Evolutionary conservation across 1,140 invertebrate genomes (phyloP), one percentile per base, ranked within the genome.

Genomic region (Pseudomyrmex flavicornis): DNA sequence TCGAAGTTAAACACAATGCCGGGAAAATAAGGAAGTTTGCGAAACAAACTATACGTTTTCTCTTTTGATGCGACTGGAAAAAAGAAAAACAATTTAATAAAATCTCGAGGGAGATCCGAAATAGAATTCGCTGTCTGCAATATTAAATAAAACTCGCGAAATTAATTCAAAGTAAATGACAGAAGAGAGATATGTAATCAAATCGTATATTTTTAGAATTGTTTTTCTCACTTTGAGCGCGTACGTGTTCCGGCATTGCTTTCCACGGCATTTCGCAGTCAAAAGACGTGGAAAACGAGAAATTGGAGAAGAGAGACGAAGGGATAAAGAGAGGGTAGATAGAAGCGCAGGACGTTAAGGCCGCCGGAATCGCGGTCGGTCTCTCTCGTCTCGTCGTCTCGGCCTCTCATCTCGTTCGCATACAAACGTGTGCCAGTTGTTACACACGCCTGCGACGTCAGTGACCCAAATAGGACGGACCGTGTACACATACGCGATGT

Each of bases 391-490:
- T n/a, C 54, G 58, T 56, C 77, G 17, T 9, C 26, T n/a, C n/a
- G 63, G 52, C 58, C 50, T 63, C 75, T 48, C 77, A 26, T 62
- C 63, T 44, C 26, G 12, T 76, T 20, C 44, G 10, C 35, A 62
- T 44, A 79, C 76, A 80, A 35, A 61, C 44, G 54, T 56, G 52
- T 35, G 15, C 48, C 35, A 63, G 61, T 87, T 70, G 76, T 80
- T 70, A 61, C 13, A 73, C n/a, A 63, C 22, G 72, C 62, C 54
- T 85, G 46, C 26, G 17, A 66, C 85, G 75, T 82, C 70, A 56
- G 73, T 87, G 90, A 91, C 90, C 89, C 83, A 90, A 90, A 91
- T 91, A 90, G 86, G 76, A 86, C 82, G 83, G 35, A 35, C 35
- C 35, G 35, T 35, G 35, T 35, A 35, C 35, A 85, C 80, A 84